Evolutionary conservation across 1,140 invertebrate species (phyloP).

Genomic region (Babylonia areolata): DNA sequence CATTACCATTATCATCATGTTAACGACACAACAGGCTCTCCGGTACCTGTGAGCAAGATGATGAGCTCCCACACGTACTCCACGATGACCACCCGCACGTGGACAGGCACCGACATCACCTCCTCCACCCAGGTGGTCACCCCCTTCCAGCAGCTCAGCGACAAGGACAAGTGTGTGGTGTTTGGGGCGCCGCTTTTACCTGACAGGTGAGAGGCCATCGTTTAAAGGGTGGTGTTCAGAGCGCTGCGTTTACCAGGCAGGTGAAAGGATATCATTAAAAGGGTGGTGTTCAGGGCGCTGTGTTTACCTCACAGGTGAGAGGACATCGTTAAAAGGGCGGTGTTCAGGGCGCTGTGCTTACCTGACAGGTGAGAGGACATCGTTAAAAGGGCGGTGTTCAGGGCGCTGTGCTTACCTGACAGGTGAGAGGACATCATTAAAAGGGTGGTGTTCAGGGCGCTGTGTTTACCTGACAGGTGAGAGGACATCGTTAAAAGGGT

Average conservation of each 20-base stretch:
- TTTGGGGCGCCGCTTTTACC: slow-evolving; percentile 59
- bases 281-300: too few relatives aligned
- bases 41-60: slow-evolving; percentile 56
- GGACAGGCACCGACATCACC: slow-evolving; percentile 70
- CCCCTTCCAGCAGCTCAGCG: slow-evolving; percentile 67
- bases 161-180: slow-evolving; percentile 57
- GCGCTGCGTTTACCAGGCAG: slow-evolving; percentile 48
- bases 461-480: too few relatives aligned
- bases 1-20: too few relatives aligned
- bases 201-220: background rate
- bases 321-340: too few relatives aligned
- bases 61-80: slow-evolving; percentile 58
- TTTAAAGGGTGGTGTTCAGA: background rate
- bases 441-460: too few relatives aligned
- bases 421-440: too few relatives aligned
- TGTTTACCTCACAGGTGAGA: too few relatives aligned
- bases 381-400: too few relatives aligned
- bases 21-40: slow-evolving; percentile 33
- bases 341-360: too few relatives aligned
- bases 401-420: too few relatives aligned
- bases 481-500: too few relatives aligned
- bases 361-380: too few relatives aligned
- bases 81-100: slow-evolving; percentile 65
- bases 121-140: slow-evolving; percentile 57
- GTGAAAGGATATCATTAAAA: slow-evolving; percentile 40